Conservation (phyloP, 2,113 vertebrate species). For the Phylloscopus trochilus region DNA sequence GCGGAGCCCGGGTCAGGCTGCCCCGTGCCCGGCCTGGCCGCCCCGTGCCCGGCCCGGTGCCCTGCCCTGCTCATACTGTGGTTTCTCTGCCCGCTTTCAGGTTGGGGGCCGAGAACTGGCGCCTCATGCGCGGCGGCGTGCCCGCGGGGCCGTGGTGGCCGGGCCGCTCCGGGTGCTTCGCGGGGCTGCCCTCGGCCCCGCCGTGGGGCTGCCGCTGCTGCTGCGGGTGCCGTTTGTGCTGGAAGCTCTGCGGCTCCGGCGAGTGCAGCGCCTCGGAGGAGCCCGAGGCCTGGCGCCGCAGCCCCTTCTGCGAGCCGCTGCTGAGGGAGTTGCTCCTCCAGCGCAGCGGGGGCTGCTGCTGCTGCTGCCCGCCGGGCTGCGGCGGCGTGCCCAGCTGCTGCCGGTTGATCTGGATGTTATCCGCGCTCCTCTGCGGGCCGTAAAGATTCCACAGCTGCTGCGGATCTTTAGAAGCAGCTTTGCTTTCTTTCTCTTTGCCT, state of each 20-base stretch:
- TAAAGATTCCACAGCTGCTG: constrained; percentile 71
- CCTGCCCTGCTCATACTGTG: constrained; percentile 78
- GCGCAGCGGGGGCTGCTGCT: constrained; percentile 68
- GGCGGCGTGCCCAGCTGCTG: constrained; percentile 55
- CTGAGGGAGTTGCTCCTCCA: constrained; percentile 94
- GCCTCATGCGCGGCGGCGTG: constrained; percentile 91
- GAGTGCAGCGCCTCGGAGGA: constrained; percentile 75
- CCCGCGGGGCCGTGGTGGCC: constrained; percentile 77
- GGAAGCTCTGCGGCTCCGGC: constrained; percentile 68
- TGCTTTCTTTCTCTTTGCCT: constrained; percentile 58
- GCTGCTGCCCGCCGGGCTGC: constrained; percentile 45
- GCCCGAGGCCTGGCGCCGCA: constrained; percentile 65
- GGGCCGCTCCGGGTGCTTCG: constrained; percentile 68
- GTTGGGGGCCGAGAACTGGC: constrained; percentile 94
- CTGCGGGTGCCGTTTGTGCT: constrained; percentile 78
- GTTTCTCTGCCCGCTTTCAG: constrained; percentile 93
- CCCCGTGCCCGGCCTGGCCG: neutral
- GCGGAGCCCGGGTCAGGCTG: neutral
- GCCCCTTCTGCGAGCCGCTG: constrained; percentile 71
- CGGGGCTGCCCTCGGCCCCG: constrained; percentile 45
- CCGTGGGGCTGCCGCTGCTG: constrained; percentile 74
- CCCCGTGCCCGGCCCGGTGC: neutral
- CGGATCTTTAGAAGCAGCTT: constrained; percentile 68
- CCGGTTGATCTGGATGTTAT: constrained; percentile 79
- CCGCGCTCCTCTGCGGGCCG: constrained; percentile 66